Conservation (phyloP, 2,113 vertebrate genomes). For the Leucosticte australis region DNA sequence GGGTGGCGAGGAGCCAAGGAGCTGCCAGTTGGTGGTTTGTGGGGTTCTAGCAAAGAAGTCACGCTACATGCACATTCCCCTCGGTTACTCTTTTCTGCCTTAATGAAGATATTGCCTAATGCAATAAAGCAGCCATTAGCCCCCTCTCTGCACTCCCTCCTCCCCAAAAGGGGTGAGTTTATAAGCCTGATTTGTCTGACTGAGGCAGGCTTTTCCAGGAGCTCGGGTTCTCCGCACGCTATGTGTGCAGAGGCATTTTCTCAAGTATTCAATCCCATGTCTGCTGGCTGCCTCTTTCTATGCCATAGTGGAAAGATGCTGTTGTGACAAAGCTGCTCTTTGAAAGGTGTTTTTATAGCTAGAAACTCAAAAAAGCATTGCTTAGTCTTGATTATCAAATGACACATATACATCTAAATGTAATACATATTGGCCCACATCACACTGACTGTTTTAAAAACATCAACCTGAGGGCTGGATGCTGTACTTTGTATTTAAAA, state of each 20-base stretch:
- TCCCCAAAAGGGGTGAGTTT: neutral
- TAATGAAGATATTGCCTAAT: slow-evolving; percentile 52
- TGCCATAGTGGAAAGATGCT: neutral
- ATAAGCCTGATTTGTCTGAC: slow-evolving; percentile 18
- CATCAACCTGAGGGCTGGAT: neutral
- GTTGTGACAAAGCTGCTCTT: neutral
- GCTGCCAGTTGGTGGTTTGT: slow-evolving; percentile 59
- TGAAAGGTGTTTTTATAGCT: neutral
- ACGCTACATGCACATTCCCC: neutral
- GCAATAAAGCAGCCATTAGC: slow-evolving; percentile 19
- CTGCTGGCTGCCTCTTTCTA: rapidly evolving
- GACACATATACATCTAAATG: neutral
- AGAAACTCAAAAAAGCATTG: neutral
- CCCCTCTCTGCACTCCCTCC: neutral
- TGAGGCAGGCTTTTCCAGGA: neutral
- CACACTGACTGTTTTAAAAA: neutral
- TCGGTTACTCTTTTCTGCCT: neutral
- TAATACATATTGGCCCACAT: neutral
- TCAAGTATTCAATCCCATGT: rapidly evolving
- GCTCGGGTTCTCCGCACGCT: neutral
- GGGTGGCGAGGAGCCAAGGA: slow-evolving; percentile 59
- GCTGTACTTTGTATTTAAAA: neutral
- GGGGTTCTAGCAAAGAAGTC: slow-evolving; percentile 50
- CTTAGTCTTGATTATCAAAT: neutral
- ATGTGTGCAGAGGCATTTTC: neutral